Conservation (phyloP, 1,140 invertebrate species). For the Drosophila arizonae region DNA sequence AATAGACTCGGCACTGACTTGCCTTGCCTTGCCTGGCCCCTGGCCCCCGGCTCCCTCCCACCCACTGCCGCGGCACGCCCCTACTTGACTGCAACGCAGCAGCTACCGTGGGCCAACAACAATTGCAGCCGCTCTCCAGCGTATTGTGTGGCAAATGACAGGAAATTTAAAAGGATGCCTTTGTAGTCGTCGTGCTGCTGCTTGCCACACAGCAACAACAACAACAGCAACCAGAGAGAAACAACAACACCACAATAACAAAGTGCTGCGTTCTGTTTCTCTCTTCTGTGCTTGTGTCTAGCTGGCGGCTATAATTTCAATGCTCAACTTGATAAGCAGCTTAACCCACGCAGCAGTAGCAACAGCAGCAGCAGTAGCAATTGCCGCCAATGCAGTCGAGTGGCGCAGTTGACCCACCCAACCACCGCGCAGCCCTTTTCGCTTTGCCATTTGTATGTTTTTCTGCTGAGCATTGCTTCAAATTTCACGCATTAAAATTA, state of each 20-base stretch:
- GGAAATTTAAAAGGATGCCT: conserved; percentile 82
- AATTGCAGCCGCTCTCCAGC: conserved; percentile 68
- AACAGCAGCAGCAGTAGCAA: conserved; percentile 24
- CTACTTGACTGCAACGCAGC: conserved; percentile 8
- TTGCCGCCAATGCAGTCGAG: conserved; percentile 29
- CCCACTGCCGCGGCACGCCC: background rate
- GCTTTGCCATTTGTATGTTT: conserved; percentile 40
- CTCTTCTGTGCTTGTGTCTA: conserved; percentile 68
- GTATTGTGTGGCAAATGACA: conserved; percentile 81
- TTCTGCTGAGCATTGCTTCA: conserved; percentile 58
- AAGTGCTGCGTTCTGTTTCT: conserved; percentile 66
- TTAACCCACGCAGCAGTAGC: conserved; percentile 64
- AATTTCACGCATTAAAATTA: conserved; percentile 75
- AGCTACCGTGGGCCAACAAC: conserved; percentile 44
- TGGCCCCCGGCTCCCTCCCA: too few relatives aligned
- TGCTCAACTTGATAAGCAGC: conserved; percentile 81
- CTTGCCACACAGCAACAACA: conserved; percentile 31
- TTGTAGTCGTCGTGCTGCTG: conserved; percentile 66
- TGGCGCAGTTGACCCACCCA: conserved; percentile 52
- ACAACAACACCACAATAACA: conserved; percentile 59
- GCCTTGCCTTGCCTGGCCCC: conserved; percentile 1
- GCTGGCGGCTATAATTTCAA: conserved; percentile 80
- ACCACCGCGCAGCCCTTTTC: conserved; percentile 26
- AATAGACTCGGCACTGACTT: conserved; percentile 57
- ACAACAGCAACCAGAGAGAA: conserved; percentile 25